A percentile compares a stretch with the other conserved stretches of the same genome.
phyloP scores from a whole-genome alignment of 2,888 invertebrate species.

The Oscheius sp. region DNA sequence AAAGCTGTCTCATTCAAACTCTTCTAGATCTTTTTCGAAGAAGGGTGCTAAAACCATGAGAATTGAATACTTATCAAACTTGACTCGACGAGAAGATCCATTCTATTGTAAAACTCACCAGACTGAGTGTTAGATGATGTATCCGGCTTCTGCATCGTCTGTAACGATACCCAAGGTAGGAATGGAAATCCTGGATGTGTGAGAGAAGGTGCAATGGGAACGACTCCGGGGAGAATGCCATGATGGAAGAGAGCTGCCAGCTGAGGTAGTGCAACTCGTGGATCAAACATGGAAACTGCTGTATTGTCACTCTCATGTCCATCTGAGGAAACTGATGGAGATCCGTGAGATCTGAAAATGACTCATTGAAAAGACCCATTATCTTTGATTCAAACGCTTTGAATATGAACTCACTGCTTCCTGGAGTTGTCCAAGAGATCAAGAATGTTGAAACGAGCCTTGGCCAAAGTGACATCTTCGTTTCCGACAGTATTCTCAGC shows the following conservation, averaged over 20 bases:
- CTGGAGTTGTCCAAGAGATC: constrained; percentile 43
- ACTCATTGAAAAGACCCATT: neutral
- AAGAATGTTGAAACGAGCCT: constrained; percentile 48
- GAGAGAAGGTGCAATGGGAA: constrained; percentile 19
- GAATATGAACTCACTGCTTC: constrained; percentile 43
- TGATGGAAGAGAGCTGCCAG: constrained; percentile 36
- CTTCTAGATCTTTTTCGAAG: neutral
- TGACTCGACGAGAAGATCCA: too few relatives aligned
- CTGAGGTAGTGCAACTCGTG: constrained; percentile 32
- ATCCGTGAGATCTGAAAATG: constrained; percentile 48
- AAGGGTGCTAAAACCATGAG: too few relatives aligned
- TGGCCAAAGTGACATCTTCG: constrained; percentile 9
- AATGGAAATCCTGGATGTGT: constrained; percentile 21
- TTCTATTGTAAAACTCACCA: neutral
- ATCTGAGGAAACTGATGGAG: constrained; percentile 59
- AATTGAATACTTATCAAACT: too few relatives aligned
- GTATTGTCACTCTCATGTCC: constrained; percentile 11
- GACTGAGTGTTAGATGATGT: neutral
- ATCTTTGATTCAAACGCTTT: neutral
- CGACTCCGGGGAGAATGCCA: constrained; percentile 25
- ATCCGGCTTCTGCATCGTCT: neutral
- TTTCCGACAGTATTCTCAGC: constrained; percentile 7
- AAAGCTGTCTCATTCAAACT: neutral
- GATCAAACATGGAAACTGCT: constrained; percentile 31
- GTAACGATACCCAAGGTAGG: constrained; percentile 29